Base-by-base conservation (phyloP, 1,140 invertebrate species). In the Drosophila nasuta region DNA sequence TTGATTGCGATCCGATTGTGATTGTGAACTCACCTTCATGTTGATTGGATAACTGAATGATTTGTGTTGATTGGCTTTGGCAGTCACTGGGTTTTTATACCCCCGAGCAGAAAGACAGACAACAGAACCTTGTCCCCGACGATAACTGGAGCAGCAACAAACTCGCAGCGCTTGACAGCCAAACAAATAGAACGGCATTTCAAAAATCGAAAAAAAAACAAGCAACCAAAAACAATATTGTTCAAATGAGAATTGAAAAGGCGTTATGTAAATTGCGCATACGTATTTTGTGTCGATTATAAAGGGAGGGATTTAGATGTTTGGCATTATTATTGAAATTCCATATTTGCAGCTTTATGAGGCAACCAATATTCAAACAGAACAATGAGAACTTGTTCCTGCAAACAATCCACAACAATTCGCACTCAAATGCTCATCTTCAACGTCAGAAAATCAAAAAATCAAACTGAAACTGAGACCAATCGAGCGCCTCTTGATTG, bases 341-440 rank as follows among this genome's bases (percentile, higher is more conserved):
- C n/a, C 20, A 67, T 57, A 75, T 49, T 46, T 60, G 41, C 15
- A 11, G 51, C 51, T 33, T 33, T 33, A 68, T 38, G 54, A 51
- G 57, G 49, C 45, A 46, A 43, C 35, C 35, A 10, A 10, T 8
- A 71, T 79, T 63, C 70, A 59, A 73, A 5, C 33, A 79, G 77
- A 88, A 80, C 83, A 87, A 87, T 87, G 77, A 87, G 80, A 88
- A 87, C 83, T 87, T 69, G 83, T 87, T 87, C 83, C 83, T 87
- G 46, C 67, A 30, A 33, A 30, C 28, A 20, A 28, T 10, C 45
- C 11, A 33, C 11, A 10, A 6, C 28, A 30, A 35, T 2, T 7
- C 54, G 33, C 45, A 59, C 38, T 59, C 17, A 45, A 25, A 59
- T 25, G 15, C 56, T 58, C 15, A 59, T 46, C 52, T 35, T 38